Evolutionary conservation across 2,888 invertebrate genomes (phyloP).

Genomic region (Hesperia comma): DNA sequence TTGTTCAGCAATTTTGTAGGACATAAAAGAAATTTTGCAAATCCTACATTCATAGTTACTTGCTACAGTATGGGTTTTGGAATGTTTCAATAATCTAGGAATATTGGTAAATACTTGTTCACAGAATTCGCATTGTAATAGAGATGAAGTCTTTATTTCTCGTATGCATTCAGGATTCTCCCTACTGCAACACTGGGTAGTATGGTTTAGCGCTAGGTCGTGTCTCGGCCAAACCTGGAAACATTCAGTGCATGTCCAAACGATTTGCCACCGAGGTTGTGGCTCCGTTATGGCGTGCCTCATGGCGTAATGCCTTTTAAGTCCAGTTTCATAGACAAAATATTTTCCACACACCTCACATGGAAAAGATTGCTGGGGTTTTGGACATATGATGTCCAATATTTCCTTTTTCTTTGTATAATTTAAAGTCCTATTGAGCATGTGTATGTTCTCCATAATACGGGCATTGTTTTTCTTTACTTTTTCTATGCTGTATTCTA

Average conservation of each 20-base stretch:
- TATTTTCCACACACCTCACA: constrained; percentile 76
- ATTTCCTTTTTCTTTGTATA: constrained; percentile 77
- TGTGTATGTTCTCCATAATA: constrained; percentile 78
- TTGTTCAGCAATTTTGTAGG: constrained; percentile 69
- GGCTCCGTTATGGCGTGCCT: constrained; percentile 62
- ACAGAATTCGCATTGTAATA: constrained; percentile 75
- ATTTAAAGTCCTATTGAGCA: constrained; percentile 73
- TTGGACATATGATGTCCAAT: constrained; percentile 63
- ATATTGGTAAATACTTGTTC: constrained; percentile 79
- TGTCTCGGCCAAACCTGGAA: constrained; percentile 78
- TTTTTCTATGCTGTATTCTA: constrained; percentile 75
- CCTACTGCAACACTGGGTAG: constrained; percentile 62
- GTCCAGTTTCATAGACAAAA: constrained; percentile 77
- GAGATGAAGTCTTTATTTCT: constrained; percentile 75
- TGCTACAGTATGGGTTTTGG: constrained; percentile 84
- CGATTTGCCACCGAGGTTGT: constrained; percentile 74
- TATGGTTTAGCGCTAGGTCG: constrained; percentile 67
- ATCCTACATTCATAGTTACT: constrained; percentile 87
- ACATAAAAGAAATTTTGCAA: constrained; percentile 65
- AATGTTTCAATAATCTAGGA: constrained; percentile 70
- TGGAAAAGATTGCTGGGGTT: constrained; percentile 64
- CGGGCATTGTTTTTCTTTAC: constrained; percentile 78
- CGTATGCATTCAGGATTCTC: constrained; percentile 59
- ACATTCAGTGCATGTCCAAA: constrained; percentile 79
- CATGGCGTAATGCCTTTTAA: constrained; percentile 70